Evolutionary conservation across 2,113 vertebrate genomes (phyloP).

Genomic region (Micronisus gabar): DNA sequence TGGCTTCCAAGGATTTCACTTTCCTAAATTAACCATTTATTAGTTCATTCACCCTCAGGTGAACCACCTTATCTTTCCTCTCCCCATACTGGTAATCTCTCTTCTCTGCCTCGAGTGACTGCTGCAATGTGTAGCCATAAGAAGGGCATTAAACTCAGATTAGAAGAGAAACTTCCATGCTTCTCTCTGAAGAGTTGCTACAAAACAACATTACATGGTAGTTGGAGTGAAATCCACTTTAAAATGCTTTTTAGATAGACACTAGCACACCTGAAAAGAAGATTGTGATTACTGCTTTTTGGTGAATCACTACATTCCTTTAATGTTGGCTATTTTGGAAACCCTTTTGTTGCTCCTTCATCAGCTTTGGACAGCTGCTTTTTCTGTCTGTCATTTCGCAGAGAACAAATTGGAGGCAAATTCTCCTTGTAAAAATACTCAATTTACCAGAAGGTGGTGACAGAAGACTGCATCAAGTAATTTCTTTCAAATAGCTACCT

Average conservation of each 20-base stretch:
- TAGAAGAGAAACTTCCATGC: not conserved
- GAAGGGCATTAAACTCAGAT: not conserved
- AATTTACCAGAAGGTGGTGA: slow-evolving; percentile 6
- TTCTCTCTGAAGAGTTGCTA: not conserved
- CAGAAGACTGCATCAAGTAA: not conserved
- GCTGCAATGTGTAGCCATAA: not conserved
- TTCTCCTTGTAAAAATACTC: not conserved
- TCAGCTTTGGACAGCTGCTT: not conserved
- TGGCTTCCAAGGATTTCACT: not conserved
- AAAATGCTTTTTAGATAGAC: not conserved
- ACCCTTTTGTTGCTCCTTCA: not conserved
- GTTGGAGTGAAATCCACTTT: not conserved
- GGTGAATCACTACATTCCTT: not conserved
- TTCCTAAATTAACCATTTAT: not conserved
- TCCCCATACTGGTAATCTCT: not conserved
- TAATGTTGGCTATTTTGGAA: not conserved
- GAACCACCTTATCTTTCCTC: not conserved
- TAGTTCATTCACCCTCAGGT: not conserved
- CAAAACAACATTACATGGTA: not conserved
- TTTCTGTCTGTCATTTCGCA: not conserved
- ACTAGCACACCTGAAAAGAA: not conserved
- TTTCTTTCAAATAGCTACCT: not conserved
- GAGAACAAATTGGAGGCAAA: not conserved
- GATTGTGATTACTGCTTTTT: not conserved
- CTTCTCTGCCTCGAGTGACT: not conserved